Conservation (phyloP, 2,797 vertebrate species). For the Propithecus deckenii region DNA sequence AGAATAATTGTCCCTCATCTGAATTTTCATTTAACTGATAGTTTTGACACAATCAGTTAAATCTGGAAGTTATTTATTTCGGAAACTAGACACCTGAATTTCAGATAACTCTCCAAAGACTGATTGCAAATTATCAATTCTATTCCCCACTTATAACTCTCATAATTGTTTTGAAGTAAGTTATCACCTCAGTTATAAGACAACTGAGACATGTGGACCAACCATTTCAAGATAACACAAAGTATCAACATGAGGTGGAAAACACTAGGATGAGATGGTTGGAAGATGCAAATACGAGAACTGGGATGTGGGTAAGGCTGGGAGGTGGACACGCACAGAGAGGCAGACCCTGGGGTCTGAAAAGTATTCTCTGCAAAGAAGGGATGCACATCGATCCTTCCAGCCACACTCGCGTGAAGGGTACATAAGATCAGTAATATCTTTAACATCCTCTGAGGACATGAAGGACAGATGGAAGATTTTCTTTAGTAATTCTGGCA, state of each 20-base stretch:
- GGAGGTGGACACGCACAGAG: not conserved
- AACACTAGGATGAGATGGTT: not conserved
- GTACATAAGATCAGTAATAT: not conserved
- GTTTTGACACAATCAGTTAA: not conserved
- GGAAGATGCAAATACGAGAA: not conserved
- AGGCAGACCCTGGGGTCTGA: not conserved
- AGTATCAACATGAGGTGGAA: not conserved
- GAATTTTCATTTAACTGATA: not conserved
- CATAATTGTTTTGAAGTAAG: not conserved
- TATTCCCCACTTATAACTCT: not conserved
- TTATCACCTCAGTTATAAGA: not conserved
- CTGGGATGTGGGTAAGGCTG: not conserved
- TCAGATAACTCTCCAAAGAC: not conserved
- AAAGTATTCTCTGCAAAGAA: not conserved
- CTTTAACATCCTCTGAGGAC: not conserved
- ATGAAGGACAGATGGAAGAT: not conserved
- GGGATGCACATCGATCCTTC: rapidly evolving
- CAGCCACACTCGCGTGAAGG: rapidly evolving
- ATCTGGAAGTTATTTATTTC: not conserved
- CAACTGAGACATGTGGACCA: not conserved
- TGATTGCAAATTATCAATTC: not conserved
- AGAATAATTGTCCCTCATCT: not conserved
- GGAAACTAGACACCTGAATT: not conserved
- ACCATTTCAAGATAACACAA: not conserved
- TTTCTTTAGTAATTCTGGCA: not conserved